Evolutionary conservation across 30 jellyfish, hydroid and myxozoan species (phyloP), one percentile per base, ranked within the genome.

Genomic region (Chrysaora quinquecirrha): DNA sequence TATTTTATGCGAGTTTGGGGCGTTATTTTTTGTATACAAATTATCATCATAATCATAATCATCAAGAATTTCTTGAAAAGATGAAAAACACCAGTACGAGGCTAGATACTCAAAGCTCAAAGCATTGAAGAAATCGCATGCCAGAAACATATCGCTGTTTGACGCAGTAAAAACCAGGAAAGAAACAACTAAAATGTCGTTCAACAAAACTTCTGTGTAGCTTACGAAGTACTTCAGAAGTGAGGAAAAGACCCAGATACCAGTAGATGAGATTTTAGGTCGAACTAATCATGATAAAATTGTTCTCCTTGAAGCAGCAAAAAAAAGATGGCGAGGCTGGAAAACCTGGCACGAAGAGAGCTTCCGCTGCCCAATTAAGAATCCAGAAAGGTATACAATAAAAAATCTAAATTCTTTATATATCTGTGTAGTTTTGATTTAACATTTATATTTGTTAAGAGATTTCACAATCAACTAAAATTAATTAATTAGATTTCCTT

Each of bases 281-380:
- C 29, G 19, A 21, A n/a, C 9, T 64, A 25, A 90, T 46, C 22
- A 91, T 91, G 98, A 91, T 91, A 67, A 91, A 91, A 50, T 61
- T 91, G 58, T 91, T 91, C 82, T 91, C 98, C 54, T 75, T 91
- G 80, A 93, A 93, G 71, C 98, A 88, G 69, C 96, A 93, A 76
- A 96, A 93, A 48, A 72, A 78, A 32, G 98, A 93, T 31, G 92
- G 97, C 85, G 95, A 93, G 27, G 89, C 93, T 34, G 93, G 97
- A 28, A 60, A 72, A 49, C 73, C 95, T 19, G 96, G 95, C 12
- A 85, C 96, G 16, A 86, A 93, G 71, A 82, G 98, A 30, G 98
- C 98, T 19, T 93, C 98, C 23, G 98, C 98, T 7, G 98, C 98
- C 33, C 98, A 93, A 82, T 83, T 93, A 29, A 71, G 98, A 68